These are phyloP conservation scores for Loxodonta africana DNA, from an alignment of 2,113 vertebrate species.

Conservation along the genomic window DNA sequence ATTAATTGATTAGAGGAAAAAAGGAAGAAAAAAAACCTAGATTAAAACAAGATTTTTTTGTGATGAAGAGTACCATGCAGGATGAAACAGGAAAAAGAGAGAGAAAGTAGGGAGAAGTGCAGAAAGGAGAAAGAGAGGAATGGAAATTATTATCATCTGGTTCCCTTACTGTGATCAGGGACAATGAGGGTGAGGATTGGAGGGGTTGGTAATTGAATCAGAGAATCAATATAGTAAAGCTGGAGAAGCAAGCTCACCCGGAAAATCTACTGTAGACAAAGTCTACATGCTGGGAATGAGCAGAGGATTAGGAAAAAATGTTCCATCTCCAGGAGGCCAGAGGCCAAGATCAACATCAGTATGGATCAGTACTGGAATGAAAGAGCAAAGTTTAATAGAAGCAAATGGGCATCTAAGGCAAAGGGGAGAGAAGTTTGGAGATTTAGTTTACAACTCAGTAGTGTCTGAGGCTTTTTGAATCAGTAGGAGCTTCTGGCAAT, in stretches of 20 bases:
- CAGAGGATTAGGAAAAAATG: background rate
- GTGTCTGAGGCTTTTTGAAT: background rate
- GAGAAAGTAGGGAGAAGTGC: background rate
- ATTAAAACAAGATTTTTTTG: background rate
- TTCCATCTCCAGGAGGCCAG: background rate
- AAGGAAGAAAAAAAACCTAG: conserved; percentile 13
- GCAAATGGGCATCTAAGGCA: background rate
- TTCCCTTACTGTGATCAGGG: background rate
- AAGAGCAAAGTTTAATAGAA: background rate
- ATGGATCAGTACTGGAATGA: background rate
- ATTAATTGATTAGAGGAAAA: background rate
- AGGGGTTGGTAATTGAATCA: background rate
- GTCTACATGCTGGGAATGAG: background rate
- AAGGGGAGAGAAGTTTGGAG: background rate
- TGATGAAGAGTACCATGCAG: background rate
- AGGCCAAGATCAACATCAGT: background rate
- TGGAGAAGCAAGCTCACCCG: background rate
- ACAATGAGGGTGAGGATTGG: background rate
- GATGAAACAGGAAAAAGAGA: background rate
- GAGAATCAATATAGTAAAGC: background rate
- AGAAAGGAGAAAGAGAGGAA: background rate
- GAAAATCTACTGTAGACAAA: background rate
- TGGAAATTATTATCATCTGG: background rate
- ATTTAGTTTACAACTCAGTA: background rate
- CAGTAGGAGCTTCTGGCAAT: background rate